Conservation (phyloP, 2,797 vertebrate genomes). For the Otolemur crassicaudatus region DNA sequence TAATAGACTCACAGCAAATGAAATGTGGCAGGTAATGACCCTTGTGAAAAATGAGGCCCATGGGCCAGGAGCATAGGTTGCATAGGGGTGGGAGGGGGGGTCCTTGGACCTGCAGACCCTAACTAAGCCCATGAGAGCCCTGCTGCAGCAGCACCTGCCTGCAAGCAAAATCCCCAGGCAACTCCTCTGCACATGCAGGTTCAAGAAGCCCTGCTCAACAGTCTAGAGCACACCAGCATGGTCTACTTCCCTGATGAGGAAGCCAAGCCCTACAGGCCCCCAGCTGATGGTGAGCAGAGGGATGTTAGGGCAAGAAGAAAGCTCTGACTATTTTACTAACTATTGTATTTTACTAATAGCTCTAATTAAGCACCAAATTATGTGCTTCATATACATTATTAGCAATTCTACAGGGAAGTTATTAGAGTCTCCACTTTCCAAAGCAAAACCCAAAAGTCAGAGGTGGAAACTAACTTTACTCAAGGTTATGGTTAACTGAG, state of each 20-base stretch:
- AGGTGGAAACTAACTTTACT: background rate
- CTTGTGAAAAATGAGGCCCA: background rate
- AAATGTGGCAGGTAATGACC: background rate
- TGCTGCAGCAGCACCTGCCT: background rate
- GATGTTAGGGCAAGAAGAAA: background rate
- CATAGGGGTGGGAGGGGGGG: background rate
- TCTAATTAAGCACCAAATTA: background rate
- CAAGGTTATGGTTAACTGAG: background rate
- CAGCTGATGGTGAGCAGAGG: background rate
- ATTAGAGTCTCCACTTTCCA: background rate
- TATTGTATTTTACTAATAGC: background rate
- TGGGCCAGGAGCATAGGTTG: background rate
- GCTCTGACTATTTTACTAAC: background rate
- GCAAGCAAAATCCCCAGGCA: background rate
- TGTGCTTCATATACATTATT: background rate
- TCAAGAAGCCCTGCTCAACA: background rate
- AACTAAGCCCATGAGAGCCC: background rate
- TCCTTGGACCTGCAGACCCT: background rate
- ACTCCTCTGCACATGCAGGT: background rate
- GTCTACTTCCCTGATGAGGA: background rate
- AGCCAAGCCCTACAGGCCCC: background rate
- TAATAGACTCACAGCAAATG: background rate
- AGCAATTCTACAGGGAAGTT: background rate
- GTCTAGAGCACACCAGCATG: background rate
- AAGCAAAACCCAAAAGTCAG: constrained; percentile 20